Evolutionary conservation across 2,888 invertebrate genomes (phyloP), one percentile per base, ranked within the genome.

Genomic region (Serrognathus titanus): DNA sequence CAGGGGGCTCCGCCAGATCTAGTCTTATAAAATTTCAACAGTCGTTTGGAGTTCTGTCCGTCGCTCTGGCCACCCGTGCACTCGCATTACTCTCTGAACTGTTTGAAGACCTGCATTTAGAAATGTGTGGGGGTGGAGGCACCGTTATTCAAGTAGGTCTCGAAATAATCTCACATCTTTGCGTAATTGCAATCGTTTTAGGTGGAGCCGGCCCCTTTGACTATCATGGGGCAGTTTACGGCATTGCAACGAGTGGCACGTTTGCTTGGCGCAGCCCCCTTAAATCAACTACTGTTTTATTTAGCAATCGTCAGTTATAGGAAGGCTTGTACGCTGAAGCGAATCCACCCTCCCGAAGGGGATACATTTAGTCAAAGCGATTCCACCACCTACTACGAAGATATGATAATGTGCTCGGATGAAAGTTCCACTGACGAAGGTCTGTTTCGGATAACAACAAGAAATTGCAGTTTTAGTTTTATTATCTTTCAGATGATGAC

Each of bases 371-470:
- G 88, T 73, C 88, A 88, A 63, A 94, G 94, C 3, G 96, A 95
- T 78, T 94, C 94, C 8, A 94, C 94, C 48, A 95, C 94, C n/a
- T 96, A 94, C 79, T 95, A 94, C 77, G 95, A 95, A 78, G 95
- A 96, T 78, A 90, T 95, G 78, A 85, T 91, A 55, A 91, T 94
- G 70, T 93, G 92, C 75, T 93, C 94, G 0, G 92, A 92, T 72
- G 94, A 94, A 73, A 93, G 92, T 50, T 90, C 92, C 57, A 90
- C 89, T 41, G 92, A 92, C 72, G 94, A 94, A 78, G 93, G 92
- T 86, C 43, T 20, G 13, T 38, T 38, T 38, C 10, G 38, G 38
- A 10, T 8, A 47, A 51, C 49, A n/a, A 60, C 57, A 36, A 58
- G 13, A 51, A 50, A 52, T 43, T 56, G 50, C 12, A n/a, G 43